Evolutionary conservation across 1,140 invertebrate species (phyloP).

Genomic region (Formica exsecta): DNA sequence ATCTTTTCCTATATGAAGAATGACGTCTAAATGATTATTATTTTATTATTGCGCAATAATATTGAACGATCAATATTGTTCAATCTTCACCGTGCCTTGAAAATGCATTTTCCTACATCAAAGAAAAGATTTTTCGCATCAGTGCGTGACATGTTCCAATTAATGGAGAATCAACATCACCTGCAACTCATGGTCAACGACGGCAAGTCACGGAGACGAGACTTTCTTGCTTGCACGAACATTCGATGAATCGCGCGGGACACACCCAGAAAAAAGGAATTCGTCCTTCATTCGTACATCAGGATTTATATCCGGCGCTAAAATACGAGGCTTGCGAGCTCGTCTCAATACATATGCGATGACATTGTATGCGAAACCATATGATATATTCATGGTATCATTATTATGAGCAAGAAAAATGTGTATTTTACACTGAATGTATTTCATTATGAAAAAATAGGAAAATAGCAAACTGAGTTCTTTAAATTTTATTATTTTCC

Average conservation of each 20-base stretch:
- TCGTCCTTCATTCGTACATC: neutral
- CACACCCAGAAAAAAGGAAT: slow-evolving; percentile 61
- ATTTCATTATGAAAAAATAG: neutral
- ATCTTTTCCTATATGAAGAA: neutral
- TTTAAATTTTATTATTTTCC: neutral
- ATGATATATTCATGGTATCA: neutral
- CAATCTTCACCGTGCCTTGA: neutral
- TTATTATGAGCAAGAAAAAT: slow-evolving; percentile 1
- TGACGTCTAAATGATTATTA: neutral
- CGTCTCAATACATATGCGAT: neutral
- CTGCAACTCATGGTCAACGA: slow-evolving; percentile 38
- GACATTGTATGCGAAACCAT: no score
- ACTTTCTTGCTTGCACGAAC: slow-evolving; percentile 35
- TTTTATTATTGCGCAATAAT: slow-evolving; percentile 22
- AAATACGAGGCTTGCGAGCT: neutral
- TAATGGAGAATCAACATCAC: slow-evolving; percentile 48
- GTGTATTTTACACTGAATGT: neutral
- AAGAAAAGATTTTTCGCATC: slow-evolving; percentile 9
- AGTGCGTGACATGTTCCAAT: slow-evolving; percentile 52
- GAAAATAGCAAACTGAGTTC: neutral
- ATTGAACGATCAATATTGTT: slow-evolving; percentile 1
- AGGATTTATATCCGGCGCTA: slow-evolving; percentile 9
- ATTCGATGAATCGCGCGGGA: slow-evolving; percentile 42
- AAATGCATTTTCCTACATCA: slow-evolving; percentile 14
- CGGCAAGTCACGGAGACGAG: slow-evolving; percentile 33